Evolutionary conservation across 2,888 invertebrate genomes (phyloP), one percentile per base, ranked within the genome.

Genomic region (Pediacus dermestoides): DNA sequence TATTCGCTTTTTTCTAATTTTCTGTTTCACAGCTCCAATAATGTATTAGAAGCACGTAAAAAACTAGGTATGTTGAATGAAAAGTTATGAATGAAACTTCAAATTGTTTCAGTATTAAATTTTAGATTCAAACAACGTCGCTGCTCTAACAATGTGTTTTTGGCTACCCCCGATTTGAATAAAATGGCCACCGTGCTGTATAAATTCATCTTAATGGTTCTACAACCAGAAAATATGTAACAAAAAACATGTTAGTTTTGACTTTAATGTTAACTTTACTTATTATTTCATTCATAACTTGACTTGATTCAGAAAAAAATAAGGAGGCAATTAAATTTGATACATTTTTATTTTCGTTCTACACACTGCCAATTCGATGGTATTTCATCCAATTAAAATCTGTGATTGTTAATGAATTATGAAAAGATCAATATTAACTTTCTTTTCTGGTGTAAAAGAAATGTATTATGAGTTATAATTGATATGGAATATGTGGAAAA

Each of bases 131-230:
- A 14, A 9, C 30, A 31, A 32, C 42, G 47, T 42, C 34, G 23
- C 36, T 39, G 34, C 43, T 46, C 55, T 57, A 57, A 57, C 57
- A 55, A 56, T 49, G 52, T 50, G 52, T 53, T 52, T 54, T 57
- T 40, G 49, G 43, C 44, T 42, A 45, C 15, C 37, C 38, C 30
- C 44, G 28, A 39, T 52, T 53, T 53, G 44, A 52, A 52, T 52
- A 52, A 52, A 50, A 41, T 41, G 41, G 44, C 38, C 48, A 41
- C 42, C 37, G 42, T 51, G 49, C 48, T 44, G 55, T 51, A 57
- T 55, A 55, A 53, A 55, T 57, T 46, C 48, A 43, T 48, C 42
- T 48, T 53, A 53, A 57, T 53, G 41, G 46, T 16, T 27, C 25
- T 27, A 44, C 44, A 34, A 43, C 32, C 44, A 42, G 46, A 48